Evolutionary conservation across 1,140 invertebrate genomes (phyloP).

Genomic region (Hylaeus anthracinus): DNA sequence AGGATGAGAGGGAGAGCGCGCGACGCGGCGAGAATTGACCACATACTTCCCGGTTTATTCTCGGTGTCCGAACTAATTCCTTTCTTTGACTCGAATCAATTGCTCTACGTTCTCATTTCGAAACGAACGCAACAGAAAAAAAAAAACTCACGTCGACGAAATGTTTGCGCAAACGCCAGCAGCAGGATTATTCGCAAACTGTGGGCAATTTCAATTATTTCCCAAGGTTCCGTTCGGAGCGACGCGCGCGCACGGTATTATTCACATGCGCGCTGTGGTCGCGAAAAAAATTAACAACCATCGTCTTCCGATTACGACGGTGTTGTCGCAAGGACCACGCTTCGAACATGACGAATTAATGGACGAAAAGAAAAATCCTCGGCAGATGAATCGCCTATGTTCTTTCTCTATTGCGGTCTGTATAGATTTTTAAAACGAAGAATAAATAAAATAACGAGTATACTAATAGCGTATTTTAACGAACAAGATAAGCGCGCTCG

Average conservation of each 20-base stretch:
- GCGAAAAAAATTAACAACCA: conserved; percentile 25
- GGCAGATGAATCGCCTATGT: too few relatives aligned
- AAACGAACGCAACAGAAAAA: neutral
- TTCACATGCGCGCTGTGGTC: conserved; percentile 14
- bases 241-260: neutral
- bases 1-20: neutral
- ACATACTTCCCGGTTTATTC: neutral
- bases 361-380: neutral
- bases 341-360: neutral
- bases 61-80: neutral
- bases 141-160: neutral
- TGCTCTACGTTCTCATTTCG: too few relatives aligned
- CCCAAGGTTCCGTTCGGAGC: conserved; percentile 33
- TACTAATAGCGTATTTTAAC: too few relatives aligned
- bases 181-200: neutral
- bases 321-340: neutral
- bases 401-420: too few relatives aligned
- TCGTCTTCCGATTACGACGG: neutral
- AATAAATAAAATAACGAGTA: neutral
- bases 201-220: conserved; percentile 35
- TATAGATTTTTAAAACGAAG: too few relatives aligned
- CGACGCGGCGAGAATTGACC: neutral
- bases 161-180: neutral
- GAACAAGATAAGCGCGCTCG: neutral
- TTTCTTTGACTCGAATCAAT: neutral